Evolutionary conservation across 2,797 vertebrate genomes (phyloP).

Genomic region (Chiroxiphia lanceolata): DNA sequence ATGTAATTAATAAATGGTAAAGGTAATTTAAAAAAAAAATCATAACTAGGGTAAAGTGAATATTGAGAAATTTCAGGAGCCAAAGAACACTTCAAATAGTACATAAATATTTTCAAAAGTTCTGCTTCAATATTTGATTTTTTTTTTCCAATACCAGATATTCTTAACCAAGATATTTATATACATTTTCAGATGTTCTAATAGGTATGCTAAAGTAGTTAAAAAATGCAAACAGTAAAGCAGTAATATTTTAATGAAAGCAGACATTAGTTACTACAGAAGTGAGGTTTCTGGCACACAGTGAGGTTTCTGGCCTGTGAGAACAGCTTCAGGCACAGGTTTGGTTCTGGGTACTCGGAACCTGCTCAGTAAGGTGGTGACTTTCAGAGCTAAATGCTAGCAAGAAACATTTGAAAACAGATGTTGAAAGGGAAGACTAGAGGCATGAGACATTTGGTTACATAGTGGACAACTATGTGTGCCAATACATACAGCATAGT

Average conservation of each 20-base stretch:
- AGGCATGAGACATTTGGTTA: neutral
- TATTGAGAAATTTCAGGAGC: neutral
- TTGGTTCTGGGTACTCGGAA: neutral
- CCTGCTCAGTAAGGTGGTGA: neutral
- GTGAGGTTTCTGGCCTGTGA: too few species aligned
- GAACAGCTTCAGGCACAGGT: neutral
- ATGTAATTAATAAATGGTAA: neutral
- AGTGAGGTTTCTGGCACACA: fast-evolving
- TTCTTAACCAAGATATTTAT: neutral
- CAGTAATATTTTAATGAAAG: neutral
- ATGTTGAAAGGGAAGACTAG: neutral
- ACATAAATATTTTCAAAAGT: neutral
- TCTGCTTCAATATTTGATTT: neutral
- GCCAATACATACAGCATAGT: neutral
- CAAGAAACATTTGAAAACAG: neutral
- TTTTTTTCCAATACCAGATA: neutral
- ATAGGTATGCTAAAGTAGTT: neutral
- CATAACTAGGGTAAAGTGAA: neutral
- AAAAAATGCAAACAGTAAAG: neutral
- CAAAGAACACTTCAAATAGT: neutral
- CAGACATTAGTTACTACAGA: neutral
- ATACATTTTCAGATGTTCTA: neutral
- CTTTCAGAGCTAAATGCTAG: neutral
- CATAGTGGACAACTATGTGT: neutral
- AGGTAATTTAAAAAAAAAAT: neutral